A percentile compares a stretch with the other conserved stretches of the same genome.
Conservation (phyloP, 2,113 vertebrate species). For the Eurypyga helias region DNA sequence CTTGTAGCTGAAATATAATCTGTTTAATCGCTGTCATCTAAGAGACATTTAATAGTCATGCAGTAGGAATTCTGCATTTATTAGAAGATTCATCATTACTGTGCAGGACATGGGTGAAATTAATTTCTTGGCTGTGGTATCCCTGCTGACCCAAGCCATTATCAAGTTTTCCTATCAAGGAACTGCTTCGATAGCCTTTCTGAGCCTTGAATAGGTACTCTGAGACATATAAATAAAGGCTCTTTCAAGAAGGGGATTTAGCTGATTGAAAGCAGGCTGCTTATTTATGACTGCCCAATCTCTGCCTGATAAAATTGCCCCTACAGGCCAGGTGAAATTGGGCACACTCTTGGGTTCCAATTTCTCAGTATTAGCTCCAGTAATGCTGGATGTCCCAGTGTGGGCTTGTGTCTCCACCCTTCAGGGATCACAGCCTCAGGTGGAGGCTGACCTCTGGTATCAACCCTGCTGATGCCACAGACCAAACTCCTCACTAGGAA, state of each 20-base stretch:
- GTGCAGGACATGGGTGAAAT: background rate
- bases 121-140: rapidly evolving
- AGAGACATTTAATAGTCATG: background rate
- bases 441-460: background rate
- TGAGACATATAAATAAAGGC: background rate
- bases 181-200: background rate
- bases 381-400: background rate
- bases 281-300: background rate
- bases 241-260: background rate
- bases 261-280: background rate
- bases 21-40: background rate
- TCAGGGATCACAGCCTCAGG: too few species aligned
- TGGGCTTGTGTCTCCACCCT: background rate
- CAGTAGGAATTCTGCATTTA: background rate
- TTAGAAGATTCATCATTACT: background rate
- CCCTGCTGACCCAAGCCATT: background rate
- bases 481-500: background rate
- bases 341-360: background rate
- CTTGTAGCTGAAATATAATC: background rate
- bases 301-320: background rate
- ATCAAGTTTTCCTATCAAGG: background rate
- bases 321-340: rapidly evolving
- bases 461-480: background rate
- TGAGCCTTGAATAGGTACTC: background rate
- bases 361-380: background rate